These are phyloP conservation scores for Siderastrea siderea DNA, from an alignment of 92 coral and sea anemone genomes.

Conservation along the genomic window DNA sequence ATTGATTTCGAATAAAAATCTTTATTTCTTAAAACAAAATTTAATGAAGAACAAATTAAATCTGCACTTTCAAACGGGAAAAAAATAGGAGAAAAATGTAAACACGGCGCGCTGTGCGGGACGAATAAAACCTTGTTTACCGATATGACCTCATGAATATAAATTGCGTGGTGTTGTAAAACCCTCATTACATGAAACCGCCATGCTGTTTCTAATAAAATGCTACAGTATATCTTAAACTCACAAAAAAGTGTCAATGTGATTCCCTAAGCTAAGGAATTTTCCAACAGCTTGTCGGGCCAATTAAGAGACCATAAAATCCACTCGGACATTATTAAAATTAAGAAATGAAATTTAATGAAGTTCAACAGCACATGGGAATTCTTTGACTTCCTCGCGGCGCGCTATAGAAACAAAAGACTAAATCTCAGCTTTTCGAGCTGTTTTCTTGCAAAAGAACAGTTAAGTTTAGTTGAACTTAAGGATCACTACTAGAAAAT, in stretches of 20 bases:
- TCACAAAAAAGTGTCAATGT: conserved; percentile 13
- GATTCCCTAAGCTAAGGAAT: conserved; percentile 10
- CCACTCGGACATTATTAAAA: conserved; percentile 48
- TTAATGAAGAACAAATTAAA: conserved; percentile 18
- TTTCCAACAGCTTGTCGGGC: conserved; percentile 19
- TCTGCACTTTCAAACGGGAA: conserved; percentile 34
- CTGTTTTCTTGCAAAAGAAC: conserved; percentile 21
- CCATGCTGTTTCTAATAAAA: conserved; percentile 68
- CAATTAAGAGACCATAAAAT: conserved; percentile 63
- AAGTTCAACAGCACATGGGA: conserved; percentile 89
- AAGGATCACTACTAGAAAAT: conserved; percentile 42
- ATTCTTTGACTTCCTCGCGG: conserved; percentile 91
- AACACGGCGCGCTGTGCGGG: conserved; percentile 63
- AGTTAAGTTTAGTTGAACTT: conserved; percentile 17
- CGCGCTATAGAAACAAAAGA: conserved; percentile 89
- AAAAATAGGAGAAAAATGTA: conserved; percentile 56
- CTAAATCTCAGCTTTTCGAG: conserved; percentile 72
- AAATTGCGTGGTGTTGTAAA: conserved; percentile 80
- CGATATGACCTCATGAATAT: conserved; percentile 91
- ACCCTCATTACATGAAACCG: conserved; percentile 75
- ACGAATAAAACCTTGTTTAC: conserved; percentile 93
- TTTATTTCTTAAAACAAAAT: background rate
- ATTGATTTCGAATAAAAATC: background rate
- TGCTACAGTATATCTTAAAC: conserved; percentile 27
- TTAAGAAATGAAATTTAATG: conserved; percentile 72